These are phyloP conservation scores for Mirounga angustirostris DNA, from an alignment of 2,113 vertebrate genomes.

Conservation along the genomic window DNA sequence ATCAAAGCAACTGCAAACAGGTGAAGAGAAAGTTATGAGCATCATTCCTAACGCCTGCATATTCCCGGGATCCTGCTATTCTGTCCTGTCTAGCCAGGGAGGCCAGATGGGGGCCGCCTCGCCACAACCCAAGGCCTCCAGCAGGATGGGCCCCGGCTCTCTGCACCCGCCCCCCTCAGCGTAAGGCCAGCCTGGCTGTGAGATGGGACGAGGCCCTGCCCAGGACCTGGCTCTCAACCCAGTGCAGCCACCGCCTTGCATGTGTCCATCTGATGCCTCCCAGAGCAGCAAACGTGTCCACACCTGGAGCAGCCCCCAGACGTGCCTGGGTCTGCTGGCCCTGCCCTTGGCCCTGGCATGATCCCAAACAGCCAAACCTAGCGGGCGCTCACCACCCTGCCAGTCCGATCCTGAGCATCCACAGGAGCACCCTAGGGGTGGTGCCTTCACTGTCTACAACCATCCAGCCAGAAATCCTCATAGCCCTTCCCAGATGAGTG, in stretches of 20 bases:
- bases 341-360: background rate
- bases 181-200: background rate
- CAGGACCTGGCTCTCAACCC: background rate
- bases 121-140: background rate
- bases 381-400: accelerated
- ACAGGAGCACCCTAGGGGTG: accelerated
- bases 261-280: background rate
- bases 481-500: background rate
- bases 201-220: background rate
- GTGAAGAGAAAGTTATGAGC: background rate
- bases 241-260: background rate
- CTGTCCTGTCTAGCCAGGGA: background rate
- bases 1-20: background rate
- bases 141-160: background rate
- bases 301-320: accelerated
- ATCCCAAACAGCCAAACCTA: too few species aligned
- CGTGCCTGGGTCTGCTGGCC: background rate
- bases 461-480: background rate
- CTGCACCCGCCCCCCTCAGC: too few species aligned
- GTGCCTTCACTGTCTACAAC: background rate
- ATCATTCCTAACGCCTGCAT: background rate
- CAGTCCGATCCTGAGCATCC: accelerated
- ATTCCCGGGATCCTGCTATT: background rate
- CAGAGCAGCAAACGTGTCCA: background rate
- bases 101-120: background rate